These are phyloP conservation scores for Scophthalmus maximus DNA, from an alignment of 2,113 vertebrate genomes.

Conservation along the genomic window DNA sequence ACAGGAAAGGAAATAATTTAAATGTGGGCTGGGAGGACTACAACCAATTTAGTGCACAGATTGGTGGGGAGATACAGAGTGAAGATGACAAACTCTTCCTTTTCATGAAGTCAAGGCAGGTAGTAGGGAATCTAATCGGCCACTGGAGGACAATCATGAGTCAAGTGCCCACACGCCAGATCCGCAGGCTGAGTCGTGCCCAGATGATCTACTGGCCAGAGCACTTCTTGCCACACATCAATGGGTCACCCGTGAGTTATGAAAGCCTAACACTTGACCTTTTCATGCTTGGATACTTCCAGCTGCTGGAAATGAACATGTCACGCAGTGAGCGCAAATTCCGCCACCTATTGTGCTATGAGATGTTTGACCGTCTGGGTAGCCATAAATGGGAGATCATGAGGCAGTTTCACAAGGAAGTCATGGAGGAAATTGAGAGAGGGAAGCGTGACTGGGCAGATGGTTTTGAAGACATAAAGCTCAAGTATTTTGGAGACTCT, in stretches of 20 bases:
- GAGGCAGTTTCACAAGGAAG: slow-evolving; percentile 90
- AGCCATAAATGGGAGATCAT: slow-evolving; percentile 92
- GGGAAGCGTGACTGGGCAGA: slow-evolving; percentile 89
- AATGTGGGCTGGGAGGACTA: slow-evolving; percentile 69
- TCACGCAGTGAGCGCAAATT: slow-evolving; percentile 92
- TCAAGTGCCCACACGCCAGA: slow-evolving; percentile 86
- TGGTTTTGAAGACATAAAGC: slow-evolving; percentile 92
- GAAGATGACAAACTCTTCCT: slow-evolving; percentile 87
- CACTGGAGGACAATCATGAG: slow-evolving; percentile 92
- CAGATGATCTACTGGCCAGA: slow-evolving; percentile 93
- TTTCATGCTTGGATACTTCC: slow-evolving; percentile 99
- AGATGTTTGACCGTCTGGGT: slow-evolving; percentile 96
- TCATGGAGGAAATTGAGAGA: slow-evolving; percentile 88
- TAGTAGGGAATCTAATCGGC: slow-evolving; percentile 88
- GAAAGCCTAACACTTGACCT: slow-evolving; percentile 94
- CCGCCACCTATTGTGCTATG: slow-evolving; percentile 95
- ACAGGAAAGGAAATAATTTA: slow-evolving; percentile 60
- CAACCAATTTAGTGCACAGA: slow-evolving; percentile 58
- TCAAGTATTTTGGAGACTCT: slow-evolving; percentile 88
- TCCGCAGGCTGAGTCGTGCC: slow-evolving; percentile 84
- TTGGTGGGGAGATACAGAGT: slow-evolving; percentile 58
- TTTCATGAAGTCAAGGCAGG: slow-evolving; percentile 91
- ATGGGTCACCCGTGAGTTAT: slow-evolving; percentile 85
- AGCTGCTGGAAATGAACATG: slow-evolving; percentile 97
- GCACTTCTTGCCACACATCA: slow-evolving; percentile 91